Percentiles rank a stretch among this genome's conserved stretches.
Conservation (phyloP, 2,888 invertebrate genomes). For the Aethes cnicana region DNA sequence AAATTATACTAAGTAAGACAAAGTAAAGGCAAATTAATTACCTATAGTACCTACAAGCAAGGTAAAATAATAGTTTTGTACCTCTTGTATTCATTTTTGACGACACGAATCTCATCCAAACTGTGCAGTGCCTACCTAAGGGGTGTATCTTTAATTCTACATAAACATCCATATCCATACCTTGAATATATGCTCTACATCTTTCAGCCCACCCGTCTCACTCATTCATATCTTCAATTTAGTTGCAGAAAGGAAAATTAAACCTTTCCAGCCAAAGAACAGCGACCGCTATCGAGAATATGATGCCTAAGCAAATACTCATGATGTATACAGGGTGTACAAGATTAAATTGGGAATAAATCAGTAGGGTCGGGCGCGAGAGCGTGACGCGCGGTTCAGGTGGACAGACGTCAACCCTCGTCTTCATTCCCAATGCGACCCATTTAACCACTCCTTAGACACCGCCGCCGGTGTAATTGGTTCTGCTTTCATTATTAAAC, state of each 20-base stretch:
- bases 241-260: background rate
- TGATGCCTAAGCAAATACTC: slow-evolving; percentile 13
- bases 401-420: slow-evolving; percentile 63
- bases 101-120: no score
- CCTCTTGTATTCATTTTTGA: background rate
- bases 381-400: slow-evolving; percentile 48
- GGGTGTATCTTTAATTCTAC: no score
- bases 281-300: background rate
- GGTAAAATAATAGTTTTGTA: background rate
- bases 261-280: no score
- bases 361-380: slow-evolving; percentile 32
- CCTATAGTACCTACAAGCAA: no score
- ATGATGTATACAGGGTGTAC: slow-evolving; percentile 18
- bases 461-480: slow-evolving; percentile 34
- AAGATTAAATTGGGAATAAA: slow-evolving; percentile 31
- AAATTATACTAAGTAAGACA: no score
- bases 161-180: no score
- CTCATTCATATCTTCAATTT: no score
- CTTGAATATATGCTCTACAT: no score
- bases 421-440: slow-evolving; percentile 42
- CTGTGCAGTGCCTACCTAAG: no score
- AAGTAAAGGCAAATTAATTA: no score
- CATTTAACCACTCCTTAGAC: slow-evolving; percentile 37
- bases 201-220: no score
- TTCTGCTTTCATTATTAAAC: slow-evolving; percentile 36